Conservation (phyloP, 2,797 vertebrate genomes). For the Leptatherina wallacei region DNA sequence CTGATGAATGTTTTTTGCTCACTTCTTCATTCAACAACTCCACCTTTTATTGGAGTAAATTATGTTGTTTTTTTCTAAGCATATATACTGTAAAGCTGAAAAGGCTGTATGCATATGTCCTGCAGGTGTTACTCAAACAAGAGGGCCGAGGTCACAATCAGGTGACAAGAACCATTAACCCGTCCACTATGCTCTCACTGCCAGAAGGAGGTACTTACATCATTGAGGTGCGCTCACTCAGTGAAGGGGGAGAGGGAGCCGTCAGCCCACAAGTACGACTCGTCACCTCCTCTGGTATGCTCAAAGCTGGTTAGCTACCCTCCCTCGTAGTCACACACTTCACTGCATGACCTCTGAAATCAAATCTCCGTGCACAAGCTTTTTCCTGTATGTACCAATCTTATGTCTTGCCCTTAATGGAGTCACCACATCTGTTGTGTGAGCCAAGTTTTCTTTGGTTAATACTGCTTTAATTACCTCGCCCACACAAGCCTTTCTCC, state of each 20-base stretch:
- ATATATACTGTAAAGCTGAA: neutral
- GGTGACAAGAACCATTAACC: constrained; percentile 94
- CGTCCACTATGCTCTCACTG: constrained; percentile 90
- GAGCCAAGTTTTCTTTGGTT: constrained; percentile 73
- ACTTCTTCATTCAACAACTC: neutral
- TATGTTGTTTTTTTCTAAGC: neutral
- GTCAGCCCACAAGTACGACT: constrained; percentile 91
- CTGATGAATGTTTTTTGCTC: too few species aligned
- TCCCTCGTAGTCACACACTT: neutral
- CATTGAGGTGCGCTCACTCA: constrained; percentile 92
- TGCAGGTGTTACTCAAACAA: constrained; percentile 91
- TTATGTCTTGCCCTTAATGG: constrained; percentile 64
- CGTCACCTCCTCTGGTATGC: constrained; percentile 92
- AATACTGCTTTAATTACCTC: constrained; percentile 82
- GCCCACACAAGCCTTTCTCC: constrained; percentile 62
- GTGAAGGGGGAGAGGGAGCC: constrained; percentile 94
- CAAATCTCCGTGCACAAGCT: constrained; percentile 37
- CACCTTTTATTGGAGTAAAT: neutral
- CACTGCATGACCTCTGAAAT: constrained; percentile 31
- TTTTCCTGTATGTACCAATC: constrained; percentile 40
- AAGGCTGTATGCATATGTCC: constrained; percentile 6
- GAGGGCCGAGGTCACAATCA: constrained; percentile 92
- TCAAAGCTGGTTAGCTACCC: neutral
- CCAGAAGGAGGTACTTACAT: constrained; percentile 93
- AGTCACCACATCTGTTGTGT: constrained; percentile 66